Evolutionary conservation across 1,140 invertebrate genomes (phyloP).

Genomic region (Zaprionus camerounensis): DNA sequence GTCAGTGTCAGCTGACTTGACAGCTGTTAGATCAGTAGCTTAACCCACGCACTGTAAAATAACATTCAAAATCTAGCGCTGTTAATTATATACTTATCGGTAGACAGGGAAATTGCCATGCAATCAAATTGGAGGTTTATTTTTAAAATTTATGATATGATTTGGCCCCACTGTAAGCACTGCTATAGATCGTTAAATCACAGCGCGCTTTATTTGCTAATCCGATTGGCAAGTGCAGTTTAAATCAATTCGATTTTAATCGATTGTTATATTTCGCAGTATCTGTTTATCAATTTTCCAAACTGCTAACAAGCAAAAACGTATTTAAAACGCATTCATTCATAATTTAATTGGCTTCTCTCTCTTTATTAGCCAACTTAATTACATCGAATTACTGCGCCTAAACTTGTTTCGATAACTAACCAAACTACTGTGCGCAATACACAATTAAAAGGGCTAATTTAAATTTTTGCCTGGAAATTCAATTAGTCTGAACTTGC

Average conservation of each 20-base stretch:
- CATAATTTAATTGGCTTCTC: neutral
- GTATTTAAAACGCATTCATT: neutral
- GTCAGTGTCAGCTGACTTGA: no score
- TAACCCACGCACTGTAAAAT: no score
- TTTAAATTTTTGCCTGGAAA: conserved; percentile 64
- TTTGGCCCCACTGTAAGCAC: no score
- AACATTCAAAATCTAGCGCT: neutral
- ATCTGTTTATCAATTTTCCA: no score
- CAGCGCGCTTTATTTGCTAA: no score
- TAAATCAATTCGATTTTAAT: neutral
- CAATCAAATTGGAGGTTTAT: neutral
- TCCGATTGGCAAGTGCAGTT: no score
- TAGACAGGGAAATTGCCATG: neutral
- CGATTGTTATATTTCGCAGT: neutral
- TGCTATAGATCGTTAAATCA: no score
- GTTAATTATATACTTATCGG: neutral
- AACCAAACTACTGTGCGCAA: neutral
- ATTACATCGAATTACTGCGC: conserved; percentile 18
- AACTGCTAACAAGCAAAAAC: neutral
- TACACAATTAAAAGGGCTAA: conserved; percentile 68
- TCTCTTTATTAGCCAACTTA: conserved; percentile 32
- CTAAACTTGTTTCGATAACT: neutral
- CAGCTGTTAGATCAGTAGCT: no score
- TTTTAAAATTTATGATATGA: no score
- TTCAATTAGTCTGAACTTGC: conserved; percentile 54